A percentile compares a stretch with the other conserved stretches of the same genome.
These are phyloP conservation scores for Cherax quadricarinatus DNA, from an alignment of 1,140 invertebrate genomes.

Conservation along the genomic window DNA sequence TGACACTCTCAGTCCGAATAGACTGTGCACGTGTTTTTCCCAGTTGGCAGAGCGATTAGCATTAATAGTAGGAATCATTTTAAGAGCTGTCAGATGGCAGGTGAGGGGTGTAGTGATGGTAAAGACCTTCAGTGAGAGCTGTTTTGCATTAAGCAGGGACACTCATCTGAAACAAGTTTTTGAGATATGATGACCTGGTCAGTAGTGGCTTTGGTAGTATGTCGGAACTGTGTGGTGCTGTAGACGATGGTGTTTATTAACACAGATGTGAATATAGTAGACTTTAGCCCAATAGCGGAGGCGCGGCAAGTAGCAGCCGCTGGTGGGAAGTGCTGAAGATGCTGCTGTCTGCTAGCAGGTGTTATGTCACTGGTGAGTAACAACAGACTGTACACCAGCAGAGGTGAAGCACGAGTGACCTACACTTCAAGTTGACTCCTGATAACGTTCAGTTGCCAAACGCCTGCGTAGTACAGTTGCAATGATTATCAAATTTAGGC, in stretches of 20 bases:
- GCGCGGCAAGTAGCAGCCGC: neutral
- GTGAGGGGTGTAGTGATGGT: neutral
- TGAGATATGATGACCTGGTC: neutral
- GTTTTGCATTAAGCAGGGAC: neutral
- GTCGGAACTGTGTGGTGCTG: no score
- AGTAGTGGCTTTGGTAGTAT: no score
- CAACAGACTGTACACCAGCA: no score
- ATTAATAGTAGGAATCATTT: constrained; percentile 52
- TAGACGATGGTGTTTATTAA: neutral
- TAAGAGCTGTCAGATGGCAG: neutral
- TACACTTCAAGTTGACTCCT: neutral
- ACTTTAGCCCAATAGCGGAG: no score
- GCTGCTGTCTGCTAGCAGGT: no score
- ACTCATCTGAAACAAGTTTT: neutral
- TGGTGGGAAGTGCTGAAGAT: no score
- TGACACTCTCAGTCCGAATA: constrained; percentile 23
- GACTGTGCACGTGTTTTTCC: constrained; percentile 52
- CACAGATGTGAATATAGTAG: neutral
- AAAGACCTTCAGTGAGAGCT: no score
- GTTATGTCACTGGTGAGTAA: no score
- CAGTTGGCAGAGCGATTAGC: constrained; percentile 55
- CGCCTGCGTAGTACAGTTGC: neutral
- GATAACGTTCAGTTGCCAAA: neutral
- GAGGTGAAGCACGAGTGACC: neutral
- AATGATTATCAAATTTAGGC: neutral